Conservation (phyloP, 2,797 vertebrate species). For the Chrysocyon brachyurus region DNA sequence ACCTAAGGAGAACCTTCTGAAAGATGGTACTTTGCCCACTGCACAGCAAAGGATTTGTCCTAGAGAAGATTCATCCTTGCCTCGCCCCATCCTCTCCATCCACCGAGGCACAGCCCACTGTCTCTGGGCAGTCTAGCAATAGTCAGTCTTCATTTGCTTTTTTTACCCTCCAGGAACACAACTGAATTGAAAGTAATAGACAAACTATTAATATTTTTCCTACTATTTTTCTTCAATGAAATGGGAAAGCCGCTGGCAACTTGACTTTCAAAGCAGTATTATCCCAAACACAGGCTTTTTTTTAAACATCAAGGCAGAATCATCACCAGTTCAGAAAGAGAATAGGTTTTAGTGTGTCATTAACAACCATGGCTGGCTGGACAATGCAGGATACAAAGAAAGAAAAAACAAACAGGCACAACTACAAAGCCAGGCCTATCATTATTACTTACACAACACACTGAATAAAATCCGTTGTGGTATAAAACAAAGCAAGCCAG, state of each 20-base stretch:
- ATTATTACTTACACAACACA: neutral
- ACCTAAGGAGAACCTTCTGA: neutral
- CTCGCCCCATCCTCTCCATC: too few relatives aligned
- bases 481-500: conserved; percentile 58
- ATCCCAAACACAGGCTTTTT: neutral
- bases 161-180: neutral
- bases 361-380: conserved; percentile 7
- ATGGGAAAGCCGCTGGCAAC: neutral
- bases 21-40: neutral
- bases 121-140: neutral
- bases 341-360: conserved; percentile 17
- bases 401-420: conserved; percentile 69
- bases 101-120: neutral
- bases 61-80: neutral
- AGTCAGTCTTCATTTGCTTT: neutral
- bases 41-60: neutral
- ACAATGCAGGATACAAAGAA: neutral
- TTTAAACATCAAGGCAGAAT: conserved; percentile 51
- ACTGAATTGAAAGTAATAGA: conserved; percentile 28
- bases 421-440: conserved; percentile 55
- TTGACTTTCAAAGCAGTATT: conserved; percentile 5
- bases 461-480: conserved; percentile 50
- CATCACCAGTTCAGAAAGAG: conserved; percentile 29
- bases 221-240: conserved; percentile 41
- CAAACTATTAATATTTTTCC: conserved; percentile 57